Percentiles rank a stretch among this genome's conserved stretches.
phyloP scores from a whole-genome alignment of 1,140 invertebrate genomes.

The Adelges cooleyi region DNA sequence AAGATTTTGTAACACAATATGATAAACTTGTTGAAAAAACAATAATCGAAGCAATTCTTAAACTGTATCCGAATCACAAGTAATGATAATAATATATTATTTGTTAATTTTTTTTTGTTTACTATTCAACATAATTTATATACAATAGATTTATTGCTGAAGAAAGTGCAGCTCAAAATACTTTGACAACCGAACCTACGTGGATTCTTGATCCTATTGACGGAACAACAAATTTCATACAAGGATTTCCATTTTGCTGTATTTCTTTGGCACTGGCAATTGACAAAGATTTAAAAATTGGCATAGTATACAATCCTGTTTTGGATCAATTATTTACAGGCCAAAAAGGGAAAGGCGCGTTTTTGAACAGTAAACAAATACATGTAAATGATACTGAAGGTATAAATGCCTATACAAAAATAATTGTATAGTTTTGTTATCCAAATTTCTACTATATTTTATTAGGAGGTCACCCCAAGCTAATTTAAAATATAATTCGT shows the following conservation, averaged over 20 bases:
- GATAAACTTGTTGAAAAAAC: conserved; percentile 85
- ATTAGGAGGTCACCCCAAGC: no score
- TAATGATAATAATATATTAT: conserved; percentile 38
- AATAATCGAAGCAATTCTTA: conserved; percentile 61
- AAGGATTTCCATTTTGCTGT: conserved; percentile 68
- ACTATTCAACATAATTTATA: background rate
- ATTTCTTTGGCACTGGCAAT: conserved; percentile 53
- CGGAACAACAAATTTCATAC: conserved; percentile 86
- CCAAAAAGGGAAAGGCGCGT: conserved; percentile 72
- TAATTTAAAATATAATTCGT: no score
- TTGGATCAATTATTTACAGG: conserved; percentile 79
- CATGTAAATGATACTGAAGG: conserved; percentile 55
- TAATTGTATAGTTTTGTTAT: no score
- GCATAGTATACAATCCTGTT: conserved; percentile 84
- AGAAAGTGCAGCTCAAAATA: conserved; percentile 64
- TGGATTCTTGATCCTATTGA: conserved; percentile 96
- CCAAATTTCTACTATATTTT: no score
- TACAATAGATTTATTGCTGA: conserved; percentile 86
- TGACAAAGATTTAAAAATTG: conserved; percentile 50
- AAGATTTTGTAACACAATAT: conserved; percentile 93
- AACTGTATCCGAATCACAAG: conserved; percentile 77
- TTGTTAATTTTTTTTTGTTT: background rate
- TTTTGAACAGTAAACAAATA: conserved; percentile 67
- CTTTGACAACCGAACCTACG: conserved; percentile 79
- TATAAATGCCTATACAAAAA: no score